phyloP scores from a whole-genome alignment of 2,113 vertebrate genomes.

The cattle (Bos taurus) region ARS-UCD2.0 NC_037331.1:23290501-23291000 shows the following conservation, averaged over 20 bases:
- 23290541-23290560: neutral
- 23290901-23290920: neutral
- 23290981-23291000: neutral
- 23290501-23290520: constrained; percentile 25
- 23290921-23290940: neutral
- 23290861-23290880: neutral
- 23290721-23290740: neutral
- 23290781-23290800: neutral
- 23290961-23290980: neutral
- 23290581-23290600: neutral
- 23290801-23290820: neutral
- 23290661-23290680: constrained; percentile 43
- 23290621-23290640: neutral
- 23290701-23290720: neutral
- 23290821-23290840: neutral
- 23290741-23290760: neutral
- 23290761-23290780: neutral
- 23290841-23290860: neutral
- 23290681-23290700: neutral
- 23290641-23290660: neutral
- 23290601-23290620: neutral
- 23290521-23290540: neutral
- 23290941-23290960: neutral
- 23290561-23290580: neutral
- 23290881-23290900: neutral